Conservation (phyloP, 1,140 invertebrate genomes). For the Anagrus nilaparvatae region DNA sequence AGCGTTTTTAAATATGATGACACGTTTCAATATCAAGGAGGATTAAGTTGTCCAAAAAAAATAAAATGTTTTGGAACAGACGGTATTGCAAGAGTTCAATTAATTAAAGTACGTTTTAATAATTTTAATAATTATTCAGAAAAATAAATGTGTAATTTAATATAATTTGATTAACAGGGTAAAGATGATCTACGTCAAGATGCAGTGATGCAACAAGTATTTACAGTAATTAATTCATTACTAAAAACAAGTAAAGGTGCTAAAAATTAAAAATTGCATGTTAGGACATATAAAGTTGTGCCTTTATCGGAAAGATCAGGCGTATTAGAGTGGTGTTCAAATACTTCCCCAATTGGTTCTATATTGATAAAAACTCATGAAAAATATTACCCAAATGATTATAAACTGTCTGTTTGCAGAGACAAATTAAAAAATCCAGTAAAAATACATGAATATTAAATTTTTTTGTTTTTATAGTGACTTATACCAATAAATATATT, state of each 20-base stretch:
- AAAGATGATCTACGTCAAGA: constrained; percentile 90
- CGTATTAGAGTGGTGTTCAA: constrained; percentile 86
- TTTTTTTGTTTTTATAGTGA: neutral
- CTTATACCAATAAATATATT: neutral
- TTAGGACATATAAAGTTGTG: constrained; percentile 86
- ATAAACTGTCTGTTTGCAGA: constrained; percentile 43
- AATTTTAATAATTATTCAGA: no score
- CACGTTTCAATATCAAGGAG: constrained; percentile 62
- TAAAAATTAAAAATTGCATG: constrained; percentile 56
- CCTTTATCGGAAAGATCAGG: constrained; percentile 76
- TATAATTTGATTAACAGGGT: no score
- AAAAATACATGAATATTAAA: constrained; percentile 19
- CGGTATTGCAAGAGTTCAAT: constrained; percentile 59
- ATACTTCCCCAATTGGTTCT: constrained; percentile 65
- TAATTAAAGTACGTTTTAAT: constrained; percentile 68
- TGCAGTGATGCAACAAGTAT: constrained; percentile 95
- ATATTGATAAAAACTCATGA: constrained; percentile 62
- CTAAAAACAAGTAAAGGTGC: constrained; percentile 64
- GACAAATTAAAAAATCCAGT: constrained; percentile 38
- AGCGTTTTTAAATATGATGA: constrained; percentile 44
- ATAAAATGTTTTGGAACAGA: constrained; percentile 71
- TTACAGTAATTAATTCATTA: constrained; percentile 67
- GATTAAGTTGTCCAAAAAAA: constrained; percentile 83
- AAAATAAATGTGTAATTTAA: no score
- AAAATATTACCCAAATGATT: constrained; percentile 66